Percentiles rank a stretch among this genome's conserved stretches.
Conservation (phyloP, 2,113 vertebrate genomes). For the Tricholaema leucomelas region DNA sequence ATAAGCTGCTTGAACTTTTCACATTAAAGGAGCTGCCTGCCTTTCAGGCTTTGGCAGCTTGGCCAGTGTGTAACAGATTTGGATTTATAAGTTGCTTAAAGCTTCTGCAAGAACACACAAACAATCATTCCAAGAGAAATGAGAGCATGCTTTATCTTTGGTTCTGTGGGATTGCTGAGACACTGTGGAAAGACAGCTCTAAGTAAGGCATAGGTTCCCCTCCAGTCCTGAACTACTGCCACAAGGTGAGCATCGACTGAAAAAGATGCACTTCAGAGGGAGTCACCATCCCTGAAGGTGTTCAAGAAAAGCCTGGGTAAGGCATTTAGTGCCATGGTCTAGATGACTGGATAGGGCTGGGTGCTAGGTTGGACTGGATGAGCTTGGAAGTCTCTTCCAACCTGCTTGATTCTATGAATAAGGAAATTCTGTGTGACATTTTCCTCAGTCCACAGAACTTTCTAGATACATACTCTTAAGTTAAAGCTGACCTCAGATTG, state of each 20-base stretch:
- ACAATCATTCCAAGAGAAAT: not conserved
- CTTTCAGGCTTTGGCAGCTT: not conserved
- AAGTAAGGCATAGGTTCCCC: not conserved
- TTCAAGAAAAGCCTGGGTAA: too few species aligned
- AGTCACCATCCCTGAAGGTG: too few species aligned
- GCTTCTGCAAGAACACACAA: not conserved
- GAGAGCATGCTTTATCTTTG: not conserved
- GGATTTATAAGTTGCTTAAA: not conserved
- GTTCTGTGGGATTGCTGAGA: not conserved
- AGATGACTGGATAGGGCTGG: too few species aligned
- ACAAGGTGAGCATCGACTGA: not conserved
- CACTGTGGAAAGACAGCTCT: not conserved
- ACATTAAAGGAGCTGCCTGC: not conserved
- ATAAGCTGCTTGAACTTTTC: not conserved
- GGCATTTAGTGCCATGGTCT: too few species aligned
- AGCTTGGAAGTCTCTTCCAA: too few species aligned
- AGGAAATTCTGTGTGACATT: not conserved
- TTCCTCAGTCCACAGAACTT: not conserved
- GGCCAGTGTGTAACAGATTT: not conserved
- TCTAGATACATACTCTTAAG: not conserved
- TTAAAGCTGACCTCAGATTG: constrained; percentile 21
- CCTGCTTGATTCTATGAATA: too few species aligned
- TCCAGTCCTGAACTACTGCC: not conserved
- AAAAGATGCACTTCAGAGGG: too few species aligned
- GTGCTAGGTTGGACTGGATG: too few species aligned